Percentiles rank a stretch among this genome's conserved stretches.
These are phyloP conservation scores for Taphrorychus bicolor DNA, from an alignment of 2,888 invertebrate genomes.

Conservation along the genomic window DNA sequence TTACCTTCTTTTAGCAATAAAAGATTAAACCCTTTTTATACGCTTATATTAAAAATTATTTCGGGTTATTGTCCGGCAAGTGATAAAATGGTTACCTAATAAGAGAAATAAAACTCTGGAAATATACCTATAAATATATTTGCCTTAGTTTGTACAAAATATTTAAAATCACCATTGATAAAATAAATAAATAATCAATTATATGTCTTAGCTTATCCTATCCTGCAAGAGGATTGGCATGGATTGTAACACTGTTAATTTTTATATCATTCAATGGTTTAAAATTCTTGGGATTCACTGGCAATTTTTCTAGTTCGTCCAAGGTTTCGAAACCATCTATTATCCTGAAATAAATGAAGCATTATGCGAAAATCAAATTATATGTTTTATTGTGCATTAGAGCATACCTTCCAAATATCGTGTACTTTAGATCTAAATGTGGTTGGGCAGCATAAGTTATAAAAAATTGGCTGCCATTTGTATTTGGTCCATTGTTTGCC, in stretches of 20 bases:
- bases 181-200: no score
- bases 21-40: no score
- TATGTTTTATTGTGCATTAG: not conserved
- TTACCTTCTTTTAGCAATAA: no score
- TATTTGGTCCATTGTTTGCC: slow-evolving; percentile 98
- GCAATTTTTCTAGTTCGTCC: slow-evolving; percentile 94
- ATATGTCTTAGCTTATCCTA: no score
- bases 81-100: no score
- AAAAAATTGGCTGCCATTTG: slow-evolving; percentile 98
- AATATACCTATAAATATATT: no score
- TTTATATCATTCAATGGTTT: slow-evolving; percentile 85
- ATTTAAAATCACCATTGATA: no score
- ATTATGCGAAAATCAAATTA: not conserved
- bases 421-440: slow-evolving; percentile 96
- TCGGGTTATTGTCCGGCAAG: no score
- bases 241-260: slow-evolving; percentile 91
- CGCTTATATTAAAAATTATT: no score
- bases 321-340: slow-evolving; percentile 97
- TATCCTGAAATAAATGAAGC: slow-evolving; percentile 68
- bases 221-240: slow-evolving; percentile 96
- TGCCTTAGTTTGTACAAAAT: no score
- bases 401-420: slow-evolving; percentile 90
- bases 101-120: no score
- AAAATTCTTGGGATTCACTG: slow-evolving; percentile 93
- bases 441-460: slow-evolving; percentile 94